A percentile compares a stretch with the other conserved stretches of the same genome.
phyloP scores from a whole-genome alignment of 1,140 invertebrate genomes.

The Nilaparvata lugens region DNA sequence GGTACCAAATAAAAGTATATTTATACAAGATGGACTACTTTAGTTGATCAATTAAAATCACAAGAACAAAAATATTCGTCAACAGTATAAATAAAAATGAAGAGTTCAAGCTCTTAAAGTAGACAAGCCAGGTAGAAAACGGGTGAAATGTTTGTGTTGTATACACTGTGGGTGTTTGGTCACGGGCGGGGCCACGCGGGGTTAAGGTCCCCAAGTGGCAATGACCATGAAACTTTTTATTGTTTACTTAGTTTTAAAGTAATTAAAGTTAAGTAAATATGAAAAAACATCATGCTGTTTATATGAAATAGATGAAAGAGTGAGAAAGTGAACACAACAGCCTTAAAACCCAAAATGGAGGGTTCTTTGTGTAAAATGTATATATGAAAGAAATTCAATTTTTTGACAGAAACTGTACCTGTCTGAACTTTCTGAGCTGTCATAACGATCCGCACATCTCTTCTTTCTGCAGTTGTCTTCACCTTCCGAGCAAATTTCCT shows the following conservation, averaged over 20 bases:
- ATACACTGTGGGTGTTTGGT: not conserved
- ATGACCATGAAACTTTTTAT: not conserved
- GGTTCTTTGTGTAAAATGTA: not conserved
- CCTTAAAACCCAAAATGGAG: slow-evolving; percentile 2
- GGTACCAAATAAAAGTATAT: too few relatives aligned
- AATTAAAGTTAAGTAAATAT: too few relatives aligned
- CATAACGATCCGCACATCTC: slow-evolving; percentile 75
- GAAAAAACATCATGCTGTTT: too few relatives aligned
- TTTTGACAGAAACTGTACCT: slow-evolving; percentile 44
- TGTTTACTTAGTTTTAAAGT: too few relatives aligned
- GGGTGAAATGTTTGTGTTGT: not conserved
- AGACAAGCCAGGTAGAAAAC: too few relatives aligned
- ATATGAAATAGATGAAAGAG: too few relatives aligned
- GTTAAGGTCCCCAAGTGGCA: not conserved
- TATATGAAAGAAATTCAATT: not conserved
- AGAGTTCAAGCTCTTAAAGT: too few relatives aligned
- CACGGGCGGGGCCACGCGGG: not conserved
- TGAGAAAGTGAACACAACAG: not conserved
- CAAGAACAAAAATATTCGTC: too few relatives aligned
- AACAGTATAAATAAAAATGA: too few relatives aligned
- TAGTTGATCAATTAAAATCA: too few relatives aligned
- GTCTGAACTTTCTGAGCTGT: slow-evolving; percentile 82
- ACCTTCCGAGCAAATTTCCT: slow-evolving; percentile 15
- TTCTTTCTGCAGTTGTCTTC: slow-evolving; percentile 55
- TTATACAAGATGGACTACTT: too few relatives aligned